phyloP scores from a whole-genome alignment of 2,113 vertebrate species.

The Donacobius atricapilla region DNA sequence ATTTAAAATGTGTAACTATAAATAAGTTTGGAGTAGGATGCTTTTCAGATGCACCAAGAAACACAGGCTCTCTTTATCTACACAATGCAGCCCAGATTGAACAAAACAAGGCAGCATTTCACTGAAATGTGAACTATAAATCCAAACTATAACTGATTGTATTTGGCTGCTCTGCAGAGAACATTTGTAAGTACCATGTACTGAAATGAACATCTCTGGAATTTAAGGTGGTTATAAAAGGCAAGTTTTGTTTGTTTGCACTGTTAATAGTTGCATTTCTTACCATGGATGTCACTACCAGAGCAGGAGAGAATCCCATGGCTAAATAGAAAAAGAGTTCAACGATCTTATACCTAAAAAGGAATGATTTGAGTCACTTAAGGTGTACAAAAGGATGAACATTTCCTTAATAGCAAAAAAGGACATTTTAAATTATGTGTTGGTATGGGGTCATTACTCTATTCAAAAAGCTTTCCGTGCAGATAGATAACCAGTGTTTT shows the following conservation, averaged over 20 bases:
- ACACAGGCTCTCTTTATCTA: background rate
- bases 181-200: background rate
- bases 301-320: slow-evolving; percentile 96
- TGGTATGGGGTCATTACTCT: background rate
- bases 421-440: background rate
- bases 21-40: background rate
- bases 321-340: slow-evolving; percentile 96
- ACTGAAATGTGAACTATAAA: background rate
- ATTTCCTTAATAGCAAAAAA: background rate
- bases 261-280: slow-evolving; percentile 36
- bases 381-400: background rate
- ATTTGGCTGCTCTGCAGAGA: background rate
- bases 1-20: background rate
- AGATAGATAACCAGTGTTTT: background rate
- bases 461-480: background rate
- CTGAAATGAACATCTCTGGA: background rate
- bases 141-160: background rate
- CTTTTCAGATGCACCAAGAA: background rate
- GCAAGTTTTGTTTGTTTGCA: background rate
- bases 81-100: background rate
- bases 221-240: background rate
- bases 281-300: slow-evolving; percentile 97
- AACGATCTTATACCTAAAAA: slow-evolving; percentile 90
- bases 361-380: background rate
- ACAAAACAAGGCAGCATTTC: background rate